Percentiles rank a stretch among this genome's conserved stretches.
Evolutionary conservation across 2,113 vertebrate species (phyloP).

Genomic region (Sceloporus tristichus): DNA sequence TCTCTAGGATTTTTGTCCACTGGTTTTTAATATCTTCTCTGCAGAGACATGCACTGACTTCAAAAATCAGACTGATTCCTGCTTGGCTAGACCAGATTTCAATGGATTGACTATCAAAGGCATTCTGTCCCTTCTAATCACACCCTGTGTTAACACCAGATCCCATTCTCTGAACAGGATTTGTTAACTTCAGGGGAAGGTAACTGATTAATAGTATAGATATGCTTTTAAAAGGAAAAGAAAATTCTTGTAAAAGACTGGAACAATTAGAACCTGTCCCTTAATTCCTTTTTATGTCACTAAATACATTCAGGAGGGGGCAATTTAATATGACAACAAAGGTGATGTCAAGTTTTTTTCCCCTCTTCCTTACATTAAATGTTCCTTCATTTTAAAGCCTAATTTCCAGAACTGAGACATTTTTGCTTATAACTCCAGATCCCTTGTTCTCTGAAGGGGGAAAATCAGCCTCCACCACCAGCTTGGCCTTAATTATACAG

Average conservation of each 20-base stretch:
- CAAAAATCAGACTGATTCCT: neutral
- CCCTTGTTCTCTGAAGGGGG: neutral
- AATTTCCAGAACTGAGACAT: constrained; percentile 18
- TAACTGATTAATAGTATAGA: constrained; percentile 20
- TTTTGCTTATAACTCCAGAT: constrained; percentile 38
- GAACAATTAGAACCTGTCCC: constrained; percentile 38
- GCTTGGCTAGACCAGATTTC: constrained; percentile 1
- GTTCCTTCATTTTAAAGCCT: constrained; percentile 15
- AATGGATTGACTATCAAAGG: constrained; percentile 9
- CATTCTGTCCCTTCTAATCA: constrained; percentile 27
- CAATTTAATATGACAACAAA: constrained; percentile 29
- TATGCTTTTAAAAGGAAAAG: neutral
- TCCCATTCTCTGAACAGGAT: constrained; percentile 9
- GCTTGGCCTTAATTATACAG: constrained; percentile 47
- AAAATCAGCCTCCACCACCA: constrained; percentile 4
- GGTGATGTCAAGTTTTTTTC: neutral
- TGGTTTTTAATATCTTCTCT: constrained; percentile 21
- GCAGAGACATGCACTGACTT: constrained; percentile 13
- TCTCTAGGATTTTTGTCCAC: neutral
- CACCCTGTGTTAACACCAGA: neutral
- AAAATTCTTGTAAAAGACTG: constrained; percentile 18
- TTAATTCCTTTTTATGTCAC: constrained; percentile 37
- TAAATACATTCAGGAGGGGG: neutral
- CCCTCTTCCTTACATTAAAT: neutral
- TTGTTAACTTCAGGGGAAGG: constrained; percentile 26